phyloP scores from a whole-genome alignment of 2,113 vertebrate species.

The Crotalus helleri region DNA sequence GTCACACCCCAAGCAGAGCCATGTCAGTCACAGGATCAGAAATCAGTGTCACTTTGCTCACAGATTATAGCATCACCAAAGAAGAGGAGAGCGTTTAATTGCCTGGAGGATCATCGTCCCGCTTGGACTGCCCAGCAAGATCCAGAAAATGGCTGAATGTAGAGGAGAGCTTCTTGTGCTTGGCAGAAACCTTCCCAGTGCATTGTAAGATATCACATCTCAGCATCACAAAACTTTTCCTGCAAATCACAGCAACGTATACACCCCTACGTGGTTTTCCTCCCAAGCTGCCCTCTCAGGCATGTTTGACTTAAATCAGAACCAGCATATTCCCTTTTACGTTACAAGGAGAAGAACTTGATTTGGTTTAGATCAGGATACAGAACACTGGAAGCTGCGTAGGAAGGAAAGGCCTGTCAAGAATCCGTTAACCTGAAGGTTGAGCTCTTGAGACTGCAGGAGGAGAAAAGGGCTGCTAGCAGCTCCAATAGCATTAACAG shows the following conservation, averaged over 20 bases:
- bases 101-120: background rate
- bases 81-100: slow-evolving; percentile 72
- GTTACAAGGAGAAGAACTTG: background rate
- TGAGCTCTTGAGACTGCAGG: background rate
- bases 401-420: too few species aligned
- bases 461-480: background rate
- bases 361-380: background rate
- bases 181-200: background rate
- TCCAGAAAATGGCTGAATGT: background rate
- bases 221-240: background rate
- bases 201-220: background rate
- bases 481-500: background rate
- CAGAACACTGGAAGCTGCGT: background rate
- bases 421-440: background rate
- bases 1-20: slow-evolving; percentile 58
- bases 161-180: background rate
- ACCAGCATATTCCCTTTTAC: background rate
- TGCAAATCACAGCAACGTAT: rapidly evolving
- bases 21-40: slow-evolving; percentile 65
- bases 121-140: background rate
- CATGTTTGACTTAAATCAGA: background rate
- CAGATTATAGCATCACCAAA: slow-evolving; percentile 63
- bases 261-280: background rate
- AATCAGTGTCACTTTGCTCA: slow-evolving; percentile 68
- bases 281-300: background rate